phyloP scores from a whole-genome alignment of 2,797 vertebrate genomes.

The Lutjanus campechanus region DNA sequence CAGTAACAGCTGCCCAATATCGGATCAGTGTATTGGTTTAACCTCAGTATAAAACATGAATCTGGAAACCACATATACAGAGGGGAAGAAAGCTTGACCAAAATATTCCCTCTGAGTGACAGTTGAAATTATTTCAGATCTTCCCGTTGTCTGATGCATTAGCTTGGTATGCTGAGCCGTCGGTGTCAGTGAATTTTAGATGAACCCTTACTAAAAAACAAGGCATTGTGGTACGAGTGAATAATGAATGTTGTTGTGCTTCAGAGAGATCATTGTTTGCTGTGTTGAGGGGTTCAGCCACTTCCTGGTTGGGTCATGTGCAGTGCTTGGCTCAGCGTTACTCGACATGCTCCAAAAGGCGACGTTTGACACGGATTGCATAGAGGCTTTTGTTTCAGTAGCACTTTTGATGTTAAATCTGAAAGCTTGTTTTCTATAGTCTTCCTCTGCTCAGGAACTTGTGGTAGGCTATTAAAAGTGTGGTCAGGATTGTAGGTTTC shows the following conservation, averaged over 20 bases:
- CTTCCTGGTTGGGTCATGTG: slow-evolving; percentile 72
- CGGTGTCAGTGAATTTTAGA: slow-evolving; percentile 69
- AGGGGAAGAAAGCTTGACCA: neutral
- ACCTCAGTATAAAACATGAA: too few relatives aligned
- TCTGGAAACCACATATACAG: neutral
- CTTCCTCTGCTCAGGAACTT: neutral
- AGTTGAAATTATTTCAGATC: neutral
- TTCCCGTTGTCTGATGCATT: neutral
- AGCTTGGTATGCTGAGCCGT: slow-evolving; percentile 1
- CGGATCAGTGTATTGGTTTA: neutral
- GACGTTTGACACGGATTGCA: slow-evolving; percentile 41
- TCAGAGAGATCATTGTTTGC: slow-evolving; percentile 72
- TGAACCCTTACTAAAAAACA: slow-evolving; percentile 53
- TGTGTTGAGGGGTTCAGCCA: slow-evolving; percentile 53
- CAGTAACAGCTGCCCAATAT: neutral
- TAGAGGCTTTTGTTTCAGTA: slow-evolving; percentile 53
- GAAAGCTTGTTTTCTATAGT: slow-evolving; percentile 12
- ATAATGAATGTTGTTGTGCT: slow-evolving; percentile 71
- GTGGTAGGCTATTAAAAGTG: neutral
- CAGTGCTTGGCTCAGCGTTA: slow-evolving; percentile 67
- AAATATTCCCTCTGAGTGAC: neutral
- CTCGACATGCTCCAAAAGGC: slow-evolving; percentile 37
- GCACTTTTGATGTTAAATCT: slow-evolving; percentile 29
- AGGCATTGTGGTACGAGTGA: slow-evolving; percentile 64
- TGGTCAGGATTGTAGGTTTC: neutral